These are phyloP conservation scores for Menura novaehollandiae DNA, from an alignment of 2,113 vertebrate genomes.

Conservation along the genomic window DNA sequence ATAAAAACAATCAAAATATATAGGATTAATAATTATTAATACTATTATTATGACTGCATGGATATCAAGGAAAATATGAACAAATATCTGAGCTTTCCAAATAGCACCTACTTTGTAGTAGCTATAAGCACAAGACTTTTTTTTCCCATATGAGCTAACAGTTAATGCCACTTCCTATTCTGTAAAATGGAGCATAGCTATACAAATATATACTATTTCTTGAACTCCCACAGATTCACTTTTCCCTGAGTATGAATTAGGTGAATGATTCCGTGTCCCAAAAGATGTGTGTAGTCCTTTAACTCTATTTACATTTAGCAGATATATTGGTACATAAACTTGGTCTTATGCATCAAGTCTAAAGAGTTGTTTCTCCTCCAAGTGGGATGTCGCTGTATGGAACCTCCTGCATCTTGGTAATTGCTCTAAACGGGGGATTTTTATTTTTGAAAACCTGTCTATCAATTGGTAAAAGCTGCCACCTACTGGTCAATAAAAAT, in stretches of 20 bases:
- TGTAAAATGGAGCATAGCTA: not conserved
- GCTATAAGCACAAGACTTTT: not conserved
- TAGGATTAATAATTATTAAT: not conserved
- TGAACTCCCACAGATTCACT: not conserved
- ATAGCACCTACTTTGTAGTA: not conserved
- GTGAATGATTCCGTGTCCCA: not conserved
- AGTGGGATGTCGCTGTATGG: not conserved
- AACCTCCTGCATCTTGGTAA: not conserved
- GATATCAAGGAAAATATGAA: not conserved
- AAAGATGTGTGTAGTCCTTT: not conserved
- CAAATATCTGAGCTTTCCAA: not conserved
- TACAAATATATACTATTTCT: not conserved
- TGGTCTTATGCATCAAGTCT: not conserved
- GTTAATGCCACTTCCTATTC: not conserved
- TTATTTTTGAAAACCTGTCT: not conserved
- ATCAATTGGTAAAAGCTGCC: conserved; percentile 72
- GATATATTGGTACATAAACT: not conserved
- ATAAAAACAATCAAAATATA: not conserved
- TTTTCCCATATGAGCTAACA: not conserved
- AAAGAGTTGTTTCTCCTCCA: not conserved
- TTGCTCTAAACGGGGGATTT: not conserved
- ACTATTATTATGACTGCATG: not conserved
- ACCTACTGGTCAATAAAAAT: conserved; percentile 68
- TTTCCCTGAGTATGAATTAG: not conserved
- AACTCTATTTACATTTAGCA: not conserved